Conservation (phyloP, 2,797 vertebrate species). For the Myripristis jacobus region DNA sequence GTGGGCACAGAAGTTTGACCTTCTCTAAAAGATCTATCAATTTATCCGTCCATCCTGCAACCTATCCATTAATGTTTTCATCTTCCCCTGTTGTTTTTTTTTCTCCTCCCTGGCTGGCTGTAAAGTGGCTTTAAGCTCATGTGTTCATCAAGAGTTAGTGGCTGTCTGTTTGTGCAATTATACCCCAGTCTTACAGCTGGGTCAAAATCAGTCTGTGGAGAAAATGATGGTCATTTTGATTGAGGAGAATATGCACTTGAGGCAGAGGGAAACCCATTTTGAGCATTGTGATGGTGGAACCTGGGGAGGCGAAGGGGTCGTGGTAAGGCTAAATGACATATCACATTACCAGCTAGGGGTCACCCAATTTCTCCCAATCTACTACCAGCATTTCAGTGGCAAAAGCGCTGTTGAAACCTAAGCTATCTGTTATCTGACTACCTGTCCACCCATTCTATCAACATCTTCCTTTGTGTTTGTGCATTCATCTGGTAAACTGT, state of each 20-base stretch:
- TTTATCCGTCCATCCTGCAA: constrained; percentile 88
- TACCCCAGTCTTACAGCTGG: constrained; percentile 75
- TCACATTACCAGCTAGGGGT: constrained; percentile 77
- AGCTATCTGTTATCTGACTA: constrained; percentile 55
- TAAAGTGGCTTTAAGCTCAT: constrained; percentile 84
- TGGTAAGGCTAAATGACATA: constrained; percentile 80
- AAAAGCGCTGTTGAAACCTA: constrained; percentile 61
- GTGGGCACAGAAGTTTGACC: constrained; percentile 88
- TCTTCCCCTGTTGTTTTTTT: constrained; percentile 79
- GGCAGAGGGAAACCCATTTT: constrained; percentile 83
- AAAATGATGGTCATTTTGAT: constrained; percentile 82
- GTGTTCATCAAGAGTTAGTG: constrained; percentile 80
- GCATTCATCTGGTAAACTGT: neutral
- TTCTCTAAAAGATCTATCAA: constrained; percentile 88
- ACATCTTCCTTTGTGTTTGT: constrained; percentile 1
- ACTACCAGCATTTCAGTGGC: constrained; percentile 54
- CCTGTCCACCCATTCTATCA: neutral
- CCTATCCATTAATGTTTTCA: constrained; percentile 89
- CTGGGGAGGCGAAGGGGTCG: constrained; percentile 71
- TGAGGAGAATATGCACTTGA: constrained; percentile 85
- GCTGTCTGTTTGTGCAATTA: constrained; percentile 84
- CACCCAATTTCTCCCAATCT: constrained; percentile 75
- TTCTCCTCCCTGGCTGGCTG: constrained; percentile 66
- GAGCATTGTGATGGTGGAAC: constrained; percentile 65
- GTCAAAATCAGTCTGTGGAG: constrained; percentile 76